Evolutionary conservation across 2,888 invertebrate genomes (phyloP).

Genomic region (Ligdia adustata): DNA sequence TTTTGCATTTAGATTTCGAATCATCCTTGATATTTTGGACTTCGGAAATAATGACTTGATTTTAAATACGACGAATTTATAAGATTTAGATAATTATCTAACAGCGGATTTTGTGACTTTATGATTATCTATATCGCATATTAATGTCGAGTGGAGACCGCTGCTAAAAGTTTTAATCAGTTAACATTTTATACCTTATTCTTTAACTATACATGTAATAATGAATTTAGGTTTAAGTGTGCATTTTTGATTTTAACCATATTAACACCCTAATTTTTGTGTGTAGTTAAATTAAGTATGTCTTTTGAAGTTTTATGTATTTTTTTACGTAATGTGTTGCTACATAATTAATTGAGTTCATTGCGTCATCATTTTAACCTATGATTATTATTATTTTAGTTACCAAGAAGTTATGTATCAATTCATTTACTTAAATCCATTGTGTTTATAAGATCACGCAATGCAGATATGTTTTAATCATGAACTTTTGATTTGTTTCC

Average conservation of each 20-base stretch:
- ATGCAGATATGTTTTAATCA: slow-evolving; percentile 67
- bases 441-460: slow-evolving; percentile 26
- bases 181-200: slow-evolving; percentile 66
- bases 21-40: slow-evolving; percentile 68
- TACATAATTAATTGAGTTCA: slow-evolving; percentile 64
- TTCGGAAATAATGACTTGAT: slow-evolving; percentile 65
- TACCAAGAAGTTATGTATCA: slow-evolving; percentile 72
- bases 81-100: slow-evolving; percentile 33
- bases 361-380: slow-evolving; percentile 15
- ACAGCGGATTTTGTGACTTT: slow-evolving; percentile 39
- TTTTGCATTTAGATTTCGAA: slow-evolving; percentile 41
- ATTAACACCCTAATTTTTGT: slow-evolving; percentile 78
- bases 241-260: slow-evolving; percentile 81
- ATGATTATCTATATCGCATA: background rate
- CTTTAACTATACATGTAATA: slow-evolving; percentile 60
- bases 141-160: slow-evolving; percentile 37
- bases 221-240: slow-evolving; percentile 62
- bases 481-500: slow-evolving; percentile 75
- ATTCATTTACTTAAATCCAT: slow-evolving; percentile 48
- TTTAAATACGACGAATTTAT: slow-evolving; percentile 64
- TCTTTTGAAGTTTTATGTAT: slow-evolving; percentile 46
- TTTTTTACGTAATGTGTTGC: slow-evolving; percentile 60
- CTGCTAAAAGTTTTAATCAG: slow-evolving; percentile 71
- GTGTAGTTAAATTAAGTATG: no score
- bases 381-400: no score